phyloP scores from a whole-genome alignment of 2,113 vertebrate genomes.

The Condylura cristata region DNA sequence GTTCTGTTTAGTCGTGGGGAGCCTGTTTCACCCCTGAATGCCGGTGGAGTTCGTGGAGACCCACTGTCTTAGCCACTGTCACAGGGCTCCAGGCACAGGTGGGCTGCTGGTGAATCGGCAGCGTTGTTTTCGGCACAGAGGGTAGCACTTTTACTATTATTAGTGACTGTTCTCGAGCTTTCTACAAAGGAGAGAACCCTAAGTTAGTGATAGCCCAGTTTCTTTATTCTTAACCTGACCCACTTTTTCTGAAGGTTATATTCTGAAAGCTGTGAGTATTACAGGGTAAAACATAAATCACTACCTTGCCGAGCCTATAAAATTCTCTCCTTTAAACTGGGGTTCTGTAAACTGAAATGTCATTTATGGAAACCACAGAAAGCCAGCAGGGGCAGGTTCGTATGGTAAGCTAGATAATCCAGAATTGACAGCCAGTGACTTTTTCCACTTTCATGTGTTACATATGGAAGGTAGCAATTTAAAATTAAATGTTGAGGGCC shows the following conservation, averaged over 20 bases:
- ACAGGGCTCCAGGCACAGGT: not conserved
- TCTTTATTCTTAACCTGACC: conserved; percentile 48
- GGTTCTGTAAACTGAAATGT: not conserved
- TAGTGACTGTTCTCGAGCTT: not conserved
- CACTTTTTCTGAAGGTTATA: conserved; percentile 58
- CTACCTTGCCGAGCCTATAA: not conserved
- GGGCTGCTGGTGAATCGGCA: not conserved
- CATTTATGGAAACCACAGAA: not conserved
- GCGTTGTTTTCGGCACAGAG: not conserved
- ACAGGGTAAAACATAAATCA: conserved; percentile 36
- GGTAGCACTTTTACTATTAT: not conserved
- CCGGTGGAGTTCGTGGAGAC: not conserved
- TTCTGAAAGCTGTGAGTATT: conserved; percentile 33
- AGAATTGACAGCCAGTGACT: not conserved
- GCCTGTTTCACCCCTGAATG: not conserved
- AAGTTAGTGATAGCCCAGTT: conserved; percentile 20
- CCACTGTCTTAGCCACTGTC: not conserved
- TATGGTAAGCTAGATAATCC: not conserved
- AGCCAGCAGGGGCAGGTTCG: not conserved
- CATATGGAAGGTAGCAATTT: not conserved
- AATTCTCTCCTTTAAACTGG: conserved; percentile 14
- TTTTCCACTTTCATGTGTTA: not conserved
- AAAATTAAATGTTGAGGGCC: not conserved
- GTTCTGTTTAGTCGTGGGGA: not conserved
- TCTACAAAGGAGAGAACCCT: conserved; percentile 30